A percentile compares a stretch with the other conserved stretches of the same genome.
Evolutionary conservation across 2,797 vertebrate genomes (phyloP).

Genomic region (Chelmon rostratus): DNA sequence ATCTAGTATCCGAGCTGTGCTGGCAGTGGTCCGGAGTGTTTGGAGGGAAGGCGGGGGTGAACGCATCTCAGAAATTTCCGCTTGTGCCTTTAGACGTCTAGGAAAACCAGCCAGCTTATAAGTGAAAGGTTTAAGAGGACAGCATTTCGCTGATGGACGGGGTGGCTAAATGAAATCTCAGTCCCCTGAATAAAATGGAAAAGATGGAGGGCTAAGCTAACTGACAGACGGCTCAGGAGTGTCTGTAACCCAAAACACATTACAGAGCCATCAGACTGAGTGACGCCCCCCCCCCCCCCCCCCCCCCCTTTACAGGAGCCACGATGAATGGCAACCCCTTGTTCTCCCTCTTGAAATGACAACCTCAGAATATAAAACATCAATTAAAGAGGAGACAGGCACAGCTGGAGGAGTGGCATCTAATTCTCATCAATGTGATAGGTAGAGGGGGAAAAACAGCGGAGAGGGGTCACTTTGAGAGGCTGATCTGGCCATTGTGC

Average conservation of each 20-base stretch:
- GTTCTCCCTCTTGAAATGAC: slow-evolving; percentile 80
- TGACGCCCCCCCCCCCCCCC: slow-evolving; percentile 65
- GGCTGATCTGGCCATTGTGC: slow-evolving; percentile 41
- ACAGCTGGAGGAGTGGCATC: slow-evolving; percentile 79
- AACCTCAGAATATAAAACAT: slow-evolving; percentile 84
- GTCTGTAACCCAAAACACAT: slow-evolving; percentile 79
- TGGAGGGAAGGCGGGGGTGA: not conserved
- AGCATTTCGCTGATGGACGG: slow-evolving; percentile 67
- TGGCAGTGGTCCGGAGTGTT: slow-evolving; percentile 32
- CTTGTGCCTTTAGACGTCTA: slow-evolving; percentile 44
- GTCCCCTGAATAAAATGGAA: slow-evolving; percentile 60
- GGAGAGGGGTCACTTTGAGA: slow-evolving; percentile 74
- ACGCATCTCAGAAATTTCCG: slow-evolving; percentile 47
- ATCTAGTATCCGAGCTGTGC: slow-evolving; percentile 32
- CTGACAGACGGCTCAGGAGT: slow-evolving; percentile 73
- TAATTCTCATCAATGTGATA: slow-evolving; percentile 79
- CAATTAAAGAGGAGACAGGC: slow-evolving; percentile 83
- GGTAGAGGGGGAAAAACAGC: slow-evolving; percentile 19
- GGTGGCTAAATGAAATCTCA: slow-evolving; percentile 75
- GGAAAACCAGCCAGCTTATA: slow-evolving; percentile 53
- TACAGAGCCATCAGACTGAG: slow-evolving; percentile 81
- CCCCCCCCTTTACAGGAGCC: slow-evolving; percentile 62
- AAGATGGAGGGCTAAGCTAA: slow-evolving; percentile 69
- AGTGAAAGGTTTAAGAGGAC: slow-evolving; percentile 65
- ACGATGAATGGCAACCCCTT: slow-evolving; percentile 76